Conservation (phyloP, 2,888 invertebrate species). For the Stictocephala bisonia region DNA sequence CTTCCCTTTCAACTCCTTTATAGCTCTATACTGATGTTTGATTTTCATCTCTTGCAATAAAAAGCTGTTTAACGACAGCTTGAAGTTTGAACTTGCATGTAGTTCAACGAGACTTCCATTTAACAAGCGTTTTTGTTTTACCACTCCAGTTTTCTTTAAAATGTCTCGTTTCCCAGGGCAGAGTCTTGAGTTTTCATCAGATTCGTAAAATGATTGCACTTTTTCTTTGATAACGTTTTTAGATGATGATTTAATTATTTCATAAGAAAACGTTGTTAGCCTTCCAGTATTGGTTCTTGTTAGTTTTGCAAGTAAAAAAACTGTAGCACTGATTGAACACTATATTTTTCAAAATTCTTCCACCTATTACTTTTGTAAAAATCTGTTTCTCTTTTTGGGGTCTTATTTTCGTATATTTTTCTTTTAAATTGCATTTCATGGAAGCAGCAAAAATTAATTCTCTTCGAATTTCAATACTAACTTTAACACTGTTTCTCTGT, state of each 20-base stretch:
- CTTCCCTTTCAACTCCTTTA: no score
- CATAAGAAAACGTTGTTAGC: background rate
- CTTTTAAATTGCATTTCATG: background rate
- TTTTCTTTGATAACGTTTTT: no score
- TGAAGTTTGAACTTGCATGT: background rate
- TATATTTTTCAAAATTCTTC: background rate
- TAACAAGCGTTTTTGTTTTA: conserved; percentile 3
- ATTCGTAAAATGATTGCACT: background rate
- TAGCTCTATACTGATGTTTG: background rate
- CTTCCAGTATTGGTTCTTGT: background rate
- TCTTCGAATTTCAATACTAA: background rate
- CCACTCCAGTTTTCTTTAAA: background rate
- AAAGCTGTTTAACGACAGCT: background rate
- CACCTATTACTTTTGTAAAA: no score
- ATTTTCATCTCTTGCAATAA: conserved; percentile 1
- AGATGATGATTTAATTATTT: no score
- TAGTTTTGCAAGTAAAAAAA: background rate
- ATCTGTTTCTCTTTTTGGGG: background rate
- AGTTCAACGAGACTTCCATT: background rate
- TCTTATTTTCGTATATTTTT: background rate
- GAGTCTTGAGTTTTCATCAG: conserved; percentile 9
- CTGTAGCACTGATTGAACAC: conserved; percentile 6
- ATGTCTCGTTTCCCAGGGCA: background rate
- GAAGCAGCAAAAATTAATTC: background rate
- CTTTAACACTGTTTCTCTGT: background rate